Percentiles rank a stretch among this genome's conserved stretches.
These are phyloP conservation scores for Chaetops frenatus DNA, from an alignment of 2,113 vertebrate genomes.

Conservation along the genomic window DNA sequence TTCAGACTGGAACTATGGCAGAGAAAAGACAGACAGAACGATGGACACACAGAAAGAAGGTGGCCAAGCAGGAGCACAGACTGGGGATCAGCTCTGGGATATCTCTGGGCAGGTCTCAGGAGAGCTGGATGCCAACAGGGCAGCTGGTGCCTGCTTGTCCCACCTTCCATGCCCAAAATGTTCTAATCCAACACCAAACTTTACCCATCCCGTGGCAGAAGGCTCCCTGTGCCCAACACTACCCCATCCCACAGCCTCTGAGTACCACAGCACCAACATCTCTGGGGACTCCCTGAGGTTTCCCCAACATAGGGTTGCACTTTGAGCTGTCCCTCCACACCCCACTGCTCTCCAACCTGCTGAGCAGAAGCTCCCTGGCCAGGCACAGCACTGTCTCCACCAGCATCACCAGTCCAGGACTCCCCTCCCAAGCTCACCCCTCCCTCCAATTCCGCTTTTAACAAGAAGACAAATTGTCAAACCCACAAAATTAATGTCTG, in stretches of 20 bases:
- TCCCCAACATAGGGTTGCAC: background rate
- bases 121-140: background rate
- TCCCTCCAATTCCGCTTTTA: background rate
- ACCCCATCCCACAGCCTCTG: background rate
- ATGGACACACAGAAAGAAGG: background rate
- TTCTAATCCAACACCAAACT: background rate
- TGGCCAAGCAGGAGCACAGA: rapidly evolving
- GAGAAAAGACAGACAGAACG: background rate
- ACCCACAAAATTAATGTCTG: background rate
- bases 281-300: background rate
- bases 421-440: background rate
- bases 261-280: background rate
- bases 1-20: background rate
- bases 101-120: background rate
- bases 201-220: background rate
- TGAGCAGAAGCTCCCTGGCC: background rate
- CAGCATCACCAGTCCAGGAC: background rate
- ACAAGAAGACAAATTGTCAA: background rate
- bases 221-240: background rate
- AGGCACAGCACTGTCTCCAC: rapidly evolving
- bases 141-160: background rate
- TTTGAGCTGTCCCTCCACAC: background rate
- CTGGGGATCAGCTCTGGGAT: background rate
- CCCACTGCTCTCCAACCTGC: background rate
- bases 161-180: background rate